Base-by-base conservation (phyloP, 2,113 vertebrate genomes). In the Acanthochromis polyacanthus region DNA sequence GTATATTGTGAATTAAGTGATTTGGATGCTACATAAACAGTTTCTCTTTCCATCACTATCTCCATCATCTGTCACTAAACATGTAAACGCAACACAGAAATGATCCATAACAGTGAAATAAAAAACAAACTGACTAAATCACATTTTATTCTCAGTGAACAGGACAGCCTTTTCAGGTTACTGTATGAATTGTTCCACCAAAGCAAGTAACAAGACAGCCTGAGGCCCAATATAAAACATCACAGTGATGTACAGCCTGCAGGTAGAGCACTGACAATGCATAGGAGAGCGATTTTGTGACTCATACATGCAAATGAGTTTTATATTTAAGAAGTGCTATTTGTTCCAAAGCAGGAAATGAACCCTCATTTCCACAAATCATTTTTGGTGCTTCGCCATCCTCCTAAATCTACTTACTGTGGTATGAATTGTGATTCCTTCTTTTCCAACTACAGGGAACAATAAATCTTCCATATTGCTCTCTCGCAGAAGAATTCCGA, bases 281-380 rank as follows among this genome's bases (percentile, higher is more conserved):
- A 81, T 45, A 64, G 65, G 55, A 79, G 53, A 75, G 52, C 1
- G 4, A 59, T 75, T 66, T 19, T 82, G 71, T 85, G 88, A 82
- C 58, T 88, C 82, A 82, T 81, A 65, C 77, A 83, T 89, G 82
- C 78, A 84, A 86, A 89, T 89, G 51, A 82, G 82, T 55, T 79
- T 79, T 36, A 77, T 81, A 71, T 84, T 78, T 68, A 81, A 82
- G 52, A 75, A 53, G 36, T 14, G 0, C 48, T 77, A 74, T 86
- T 86, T 83, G 36, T 71, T 83, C 50, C 19, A 67, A 71, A 78
- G 65, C 68, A 73, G 70, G 66, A 90, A 84, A 63, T 79, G n/a
- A 88, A 79, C 56, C 36, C 69, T 73, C 56, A 75, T 79, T 79
- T 78, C 61, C 69, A 69, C 78, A 83, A 86, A 81, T 81, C 61